Evolutionary conservation across 2,797 vertebrate species (phyloP).

Genomic region (Neosilurus mollespiculum): DNA sequence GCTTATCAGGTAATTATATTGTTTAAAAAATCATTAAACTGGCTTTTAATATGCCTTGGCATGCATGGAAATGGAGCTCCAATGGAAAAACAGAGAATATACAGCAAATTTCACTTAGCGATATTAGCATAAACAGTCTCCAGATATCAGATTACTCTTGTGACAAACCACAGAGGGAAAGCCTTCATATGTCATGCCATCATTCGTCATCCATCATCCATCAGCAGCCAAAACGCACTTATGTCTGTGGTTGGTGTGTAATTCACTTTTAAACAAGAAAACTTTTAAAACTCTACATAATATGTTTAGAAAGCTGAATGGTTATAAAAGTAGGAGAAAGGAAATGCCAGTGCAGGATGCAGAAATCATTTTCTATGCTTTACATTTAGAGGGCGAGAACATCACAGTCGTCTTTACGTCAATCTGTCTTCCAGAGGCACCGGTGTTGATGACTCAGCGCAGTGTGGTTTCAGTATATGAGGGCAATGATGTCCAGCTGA

Average conservation of each 20-base stretch:
- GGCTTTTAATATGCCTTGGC: not conserved
- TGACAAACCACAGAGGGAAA: conserved; percentile 65
- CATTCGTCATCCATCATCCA: not conserved
- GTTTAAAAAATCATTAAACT: not conserved
- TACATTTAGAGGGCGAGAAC: not conserved
- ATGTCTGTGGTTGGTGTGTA: not conserved
- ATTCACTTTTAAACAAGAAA: conserved; percentile 2
- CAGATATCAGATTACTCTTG: conserved; percentile 11
- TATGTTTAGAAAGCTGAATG: not conserved
- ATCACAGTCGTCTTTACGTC: not conserved
- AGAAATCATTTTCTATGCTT: not conserved
- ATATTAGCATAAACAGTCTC: not conserved
- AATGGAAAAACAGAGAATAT: not conserved
- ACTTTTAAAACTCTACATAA: not conserved
- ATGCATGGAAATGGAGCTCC: not conserved
- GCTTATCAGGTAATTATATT: not conserved
- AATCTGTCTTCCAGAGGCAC: conserved; percentile 72
- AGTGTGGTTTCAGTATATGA: conserved; percentile 80
- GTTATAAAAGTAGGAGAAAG: not conserved
- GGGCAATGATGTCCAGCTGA: conserved; percentile 78
- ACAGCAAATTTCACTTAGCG: too few relatives aligned
- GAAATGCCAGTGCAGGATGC: not conserved
- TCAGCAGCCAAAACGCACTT: not conserved
- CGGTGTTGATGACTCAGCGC: conserved; percentile 73
- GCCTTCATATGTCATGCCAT: conserved; percentile 76